Base-by-base conservation (phyloP, 2,888 invertebrate genomes). In the Ellobium chinense region DNA sequence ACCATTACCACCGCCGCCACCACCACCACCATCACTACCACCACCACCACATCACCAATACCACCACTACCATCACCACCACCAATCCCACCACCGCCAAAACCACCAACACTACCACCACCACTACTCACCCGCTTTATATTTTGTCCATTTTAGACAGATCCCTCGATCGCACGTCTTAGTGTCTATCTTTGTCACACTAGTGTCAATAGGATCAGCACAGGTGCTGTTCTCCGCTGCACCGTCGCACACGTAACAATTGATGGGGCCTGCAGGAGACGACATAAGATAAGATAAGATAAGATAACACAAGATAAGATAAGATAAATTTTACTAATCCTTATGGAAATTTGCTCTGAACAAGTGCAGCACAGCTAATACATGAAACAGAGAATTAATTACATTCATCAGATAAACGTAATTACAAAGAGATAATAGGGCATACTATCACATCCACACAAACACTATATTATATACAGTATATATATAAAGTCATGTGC, bases 61-160 rank as follows among this genome's bases (percentile, higher is more conserved):
- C 14, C 46, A 37, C 29, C 12, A 39, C 73, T 75, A 14, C 29
- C 29, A 27, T 62, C 36, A 14, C 39, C 37, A n/a, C 37, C 62
- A 27, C 46, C 39, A 36, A 12, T 82, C 37, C 80, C 9, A 18
- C 9, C 9, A 46, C 46, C 18, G 18, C 46, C 46, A 46, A 46
- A 46, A 46, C 46, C 9, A 18, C 46, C 18, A 46, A 4, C 5
- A 4, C 34, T 18, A 34, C 1, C 34, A 37, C 37, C 5, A 29
- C 2, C 3, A 2, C 29, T 24, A 81, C 87, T 84, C 84, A 91
- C 90, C 82, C 46, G 84, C 77, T 68, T 83, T 85, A 75, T 88
- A 89, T 56, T 86, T 85, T 7, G 91, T 89, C 90, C 90, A 90
- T 83, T 91, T 91, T 37, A 91, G 82, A 77, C 91, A 91, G 21